These are phyloP conservation scores for Pyrrhosoma nymphula DNA, from an alignment of 2,888 invertebrate genomes.

Conservation along the genomic window DNA sequence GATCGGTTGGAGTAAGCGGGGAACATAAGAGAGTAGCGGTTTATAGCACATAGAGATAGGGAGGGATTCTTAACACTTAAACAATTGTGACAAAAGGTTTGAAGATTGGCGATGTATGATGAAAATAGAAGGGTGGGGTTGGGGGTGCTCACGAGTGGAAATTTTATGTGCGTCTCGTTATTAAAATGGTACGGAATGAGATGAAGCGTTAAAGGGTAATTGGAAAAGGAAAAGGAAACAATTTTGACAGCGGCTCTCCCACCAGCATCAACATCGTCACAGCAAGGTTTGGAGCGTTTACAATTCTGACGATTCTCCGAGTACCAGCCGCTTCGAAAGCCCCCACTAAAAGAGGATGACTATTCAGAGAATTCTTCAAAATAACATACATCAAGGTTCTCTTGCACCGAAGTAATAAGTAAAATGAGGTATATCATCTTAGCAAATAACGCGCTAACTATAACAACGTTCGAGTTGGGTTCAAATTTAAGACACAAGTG, in stretches of 20 bases:
- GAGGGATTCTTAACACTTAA: constrained; percentile 24
- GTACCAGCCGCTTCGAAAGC: neutral
- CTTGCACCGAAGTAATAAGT: too few relatives aligned
- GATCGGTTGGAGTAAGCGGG: neutral
- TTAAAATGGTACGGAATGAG: constrained; percentile 12
- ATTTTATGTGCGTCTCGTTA: neutral
- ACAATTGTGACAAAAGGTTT: constrained; percentile 23
- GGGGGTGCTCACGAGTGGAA: neutral
- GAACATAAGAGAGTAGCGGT: neutral
- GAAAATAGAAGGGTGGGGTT: neutral
- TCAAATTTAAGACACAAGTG: too few relatives aligned
- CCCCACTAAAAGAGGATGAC: too few relatives aligned
- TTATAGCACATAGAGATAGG: neutral
- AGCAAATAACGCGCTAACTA: too few relatives aligned
- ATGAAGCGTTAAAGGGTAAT: neutral
- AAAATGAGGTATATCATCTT: too few relatives aligned
- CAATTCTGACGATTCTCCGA: neutral
- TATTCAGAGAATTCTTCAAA: too few relatives aligned
- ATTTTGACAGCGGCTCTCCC: neutral
- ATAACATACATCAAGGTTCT: too few relatives aligned
- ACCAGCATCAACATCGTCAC: neutral
- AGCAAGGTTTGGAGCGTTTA: neutral
- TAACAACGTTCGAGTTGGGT: too few relatives aligned
- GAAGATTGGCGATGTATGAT: constrained; percentile 33
- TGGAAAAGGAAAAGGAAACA: neutral